Evolutionary conservation across 2,888 invertebrate genomes (phyloP), one percentile per base, ranked within the genome.

Genomic region (Hedychridium roseum): DNA sequence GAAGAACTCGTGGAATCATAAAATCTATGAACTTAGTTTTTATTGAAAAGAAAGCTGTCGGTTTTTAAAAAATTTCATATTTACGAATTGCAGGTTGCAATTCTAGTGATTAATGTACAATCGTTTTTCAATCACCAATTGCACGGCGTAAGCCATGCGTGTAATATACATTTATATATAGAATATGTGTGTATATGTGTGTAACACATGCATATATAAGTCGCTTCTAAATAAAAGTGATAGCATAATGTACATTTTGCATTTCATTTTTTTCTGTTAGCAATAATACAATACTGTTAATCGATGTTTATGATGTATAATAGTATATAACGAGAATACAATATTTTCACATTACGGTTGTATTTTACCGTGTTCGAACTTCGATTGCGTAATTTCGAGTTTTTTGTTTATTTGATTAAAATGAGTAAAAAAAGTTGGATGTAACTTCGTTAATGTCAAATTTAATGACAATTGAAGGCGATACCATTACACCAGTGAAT

Each of bases 401-500:
- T 44, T 35, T 38, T 41, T 39, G 47, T 36, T 30, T 52, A 17
- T 34, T 21, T 9, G 21, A 15, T 9, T 20, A 16, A 16, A 7
- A 15, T 11, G 32, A 48, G 27, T 6, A 27, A 34, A 3, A 16
- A 15, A 23, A 47, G 11, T 18, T 43, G 34, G 9, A 36, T 5
- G 15, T 11, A 18, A 27, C 15, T 6, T 39, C n/a, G 23, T 14
- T 44, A 27, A 27, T 6, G 15, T 27, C 12, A 20, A 12, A 16
- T 15, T 16, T 15, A 32, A 15, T 37, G 26, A 41, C 12, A 17
- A 43, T 28, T 18, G 20, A 23, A 46, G 42, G 39, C 54, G 39
- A 31, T 38, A 37, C 71, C 71, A 70, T 71, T 69, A 69, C 68
- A 71, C 73, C 71, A 69, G 65, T 70, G 63, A 57, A 74, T 77